A percentile compares a stretch with the other conserved stretches of the same genome.
These are phyloP conservation scores for Nectonema munidae DNA, from an alignment of 2,888 invertebrate species.

Conservation along the genomic window DNA sequence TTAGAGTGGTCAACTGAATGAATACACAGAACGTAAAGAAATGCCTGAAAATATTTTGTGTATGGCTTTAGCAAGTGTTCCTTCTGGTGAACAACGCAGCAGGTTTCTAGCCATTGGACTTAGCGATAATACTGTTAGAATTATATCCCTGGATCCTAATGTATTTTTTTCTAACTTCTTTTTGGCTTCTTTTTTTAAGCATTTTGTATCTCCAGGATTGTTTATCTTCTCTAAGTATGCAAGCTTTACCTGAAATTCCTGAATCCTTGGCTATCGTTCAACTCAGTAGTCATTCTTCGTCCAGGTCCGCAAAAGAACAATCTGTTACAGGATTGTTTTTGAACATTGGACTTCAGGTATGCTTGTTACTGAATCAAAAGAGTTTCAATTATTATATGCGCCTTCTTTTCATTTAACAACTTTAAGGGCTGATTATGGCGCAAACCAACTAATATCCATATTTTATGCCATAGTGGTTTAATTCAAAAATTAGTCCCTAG, in stretches of 20 bases:
- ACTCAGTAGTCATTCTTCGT: constrained; percentile 18
- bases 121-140: constrained; percentile 73
- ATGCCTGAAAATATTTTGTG: constrained; percentile 86
- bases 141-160: constrained; percentile 74
- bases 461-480: too few relatives aligned
- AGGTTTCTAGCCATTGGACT: constrained; percentile 80
- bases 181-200: constrained; percentile 16
- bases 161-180: constrained; percentile 24
- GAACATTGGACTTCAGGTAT: constrained; percentile 53
- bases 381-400: too few relatives aligned
- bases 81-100: constrained; percentile 64
- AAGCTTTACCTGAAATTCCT: constrained; percentile 68
- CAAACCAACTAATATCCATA: too few relatives aligned
- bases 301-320: constrained; percentile 18
- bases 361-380: too few relatives aligned
- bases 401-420: too few relatives aligned
- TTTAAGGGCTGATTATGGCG: too few relatives aligned
- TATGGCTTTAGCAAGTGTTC: constrained; percentile 81
- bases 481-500: too few relatives aligned
- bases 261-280: constrained; percentile 88
- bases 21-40: constrained; percentile 81
- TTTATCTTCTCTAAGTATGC: constrained; percentile 67
- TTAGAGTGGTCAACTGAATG: constrained; percentile 80
- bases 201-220: constrained; percentile 35
- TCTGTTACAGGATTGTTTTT: constrained; percentile 25